phyloP scores from a whole-genome alignment of 2,113 vertebrate species.

The Mus spicilegus region DNA sequence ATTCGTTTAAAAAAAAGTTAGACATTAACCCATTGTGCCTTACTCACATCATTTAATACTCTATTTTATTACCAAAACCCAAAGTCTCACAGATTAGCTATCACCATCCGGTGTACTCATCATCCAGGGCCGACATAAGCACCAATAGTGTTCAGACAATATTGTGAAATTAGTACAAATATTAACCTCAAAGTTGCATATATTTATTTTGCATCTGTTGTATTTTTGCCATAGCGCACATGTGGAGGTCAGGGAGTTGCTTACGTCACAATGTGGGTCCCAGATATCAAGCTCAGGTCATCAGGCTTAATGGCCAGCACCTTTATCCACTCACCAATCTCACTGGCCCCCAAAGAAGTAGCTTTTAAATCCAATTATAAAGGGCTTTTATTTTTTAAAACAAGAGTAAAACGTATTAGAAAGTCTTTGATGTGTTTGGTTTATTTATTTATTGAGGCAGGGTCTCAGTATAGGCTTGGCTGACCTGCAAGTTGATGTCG shows the following conservation, averaged over 20 bases:
- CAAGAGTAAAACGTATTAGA: constrained; percentile 6
- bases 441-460: neutral
- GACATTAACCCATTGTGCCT: neutral
- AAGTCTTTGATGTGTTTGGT: neutral
- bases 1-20: neutral
- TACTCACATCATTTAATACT: neutral
- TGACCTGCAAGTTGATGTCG: neutral
- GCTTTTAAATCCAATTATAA: constrained; percentile 25
- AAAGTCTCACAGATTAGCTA: neutral
- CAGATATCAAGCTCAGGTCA: neutral
- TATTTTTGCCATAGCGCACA: neutral
- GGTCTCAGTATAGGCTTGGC: neutral
- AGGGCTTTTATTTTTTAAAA: neutral
- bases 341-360: neutral
- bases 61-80: neutral
- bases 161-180: neutral
- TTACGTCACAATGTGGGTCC: too few species aligned
- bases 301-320: neutral
- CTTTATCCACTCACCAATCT: neutral
- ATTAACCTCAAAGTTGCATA: neutral
- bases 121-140: neutral
- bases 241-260: neutral
- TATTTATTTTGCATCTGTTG: neutral
- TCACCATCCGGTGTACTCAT: neutral
- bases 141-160: neutral